Evolutionary conservation across 2,797 vertebrate species (phyloP).

Genomic region (Knipowitschia caucasica): DNA sequence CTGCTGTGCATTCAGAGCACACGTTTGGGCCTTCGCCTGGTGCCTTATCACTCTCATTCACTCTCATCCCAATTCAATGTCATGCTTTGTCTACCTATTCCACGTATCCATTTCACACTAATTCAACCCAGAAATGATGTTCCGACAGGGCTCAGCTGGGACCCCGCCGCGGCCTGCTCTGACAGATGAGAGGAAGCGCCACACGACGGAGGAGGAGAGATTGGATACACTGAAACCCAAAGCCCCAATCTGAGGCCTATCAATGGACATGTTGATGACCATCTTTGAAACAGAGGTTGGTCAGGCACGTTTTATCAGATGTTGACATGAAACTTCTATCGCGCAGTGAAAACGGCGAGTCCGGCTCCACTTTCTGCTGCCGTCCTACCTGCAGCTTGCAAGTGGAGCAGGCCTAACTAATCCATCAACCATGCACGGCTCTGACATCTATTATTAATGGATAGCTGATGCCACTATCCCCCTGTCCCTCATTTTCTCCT

Average conservation of each 20-base stretch:
- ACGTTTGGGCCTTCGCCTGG: conserved; percentile 56
- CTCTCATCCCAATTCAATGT: conserved; percentile 74
- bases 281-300: conserved; percentile 42
- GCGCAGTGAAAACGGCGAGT: conserved; percentile 23
- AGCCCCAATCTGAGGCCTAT: conserved; percentile 52
- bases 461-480: conserved; percentile 66
- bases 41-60: conserved; percentile 61
- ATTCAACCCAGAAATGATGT: conserved; percentile 76
- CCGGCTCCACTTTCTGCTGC: conserved; percentile 57
- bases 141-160: conserved; percentile 73
- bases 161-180: conserved; percentile 57
- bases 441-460: conserved; percentile 77
- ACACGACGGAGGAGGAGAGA: conserved; percentile 32
- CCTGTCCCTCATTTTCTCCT: conserved; percentile 46
- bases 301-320: conserved; percentile 44
- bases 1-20: conserved; percentile 63
- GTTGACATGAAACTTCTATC: conserved; percentile 24
- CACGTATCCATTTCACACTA: conserved; percentile 78
- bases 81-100: conserved; percentile 80
- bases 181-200: conserved; percentile 55
- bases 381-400: conserved; percentile 61
- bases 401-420: conserved; percentile 69
- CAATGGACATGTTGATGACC: conserved; percentile 45
- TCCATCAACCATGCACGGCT: conserved; percentile 67
- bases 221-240: conserved; percentile 63